Evolutionary conservation across 64 coral and sea anemone genomes (phyloP), one percentile per base, ranked within the genome.

Genomic region (Actinia tenebrosa): DNA sequence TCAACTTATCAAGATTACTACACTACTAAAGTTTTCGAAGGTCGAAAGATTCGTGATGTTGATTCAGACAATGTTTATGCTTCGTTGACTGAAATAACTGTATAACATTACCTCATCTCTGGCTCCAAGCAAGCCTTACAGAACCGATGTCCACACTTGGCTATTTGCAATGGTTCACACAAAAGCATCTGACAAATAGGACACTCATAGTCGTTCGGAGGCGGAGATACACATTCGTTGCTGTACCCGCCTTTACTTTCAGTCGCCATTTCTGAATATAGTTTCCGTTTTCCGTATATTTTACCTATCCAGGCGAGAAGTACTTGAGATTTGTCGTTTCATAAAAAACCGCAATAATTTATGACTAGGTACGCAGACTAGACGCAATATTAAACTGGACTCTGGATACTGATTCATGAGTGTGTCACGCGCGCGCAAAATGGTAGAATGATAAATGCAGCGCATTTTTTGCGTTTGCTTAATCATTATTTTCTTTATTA

Each of bases 121-220:
- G 58, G 83, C 9, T 64, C 15, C 23, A 85, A 19, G 26, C 53
- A 85, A 53, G 22, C 23, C 13, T 18, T 61, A 42, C 83, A 85
- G 56, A 59, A 85, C 26, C 83, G 7, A 19, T 85, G 83, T 61
- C 83, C 83, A 64, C 83, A 85, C 20, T 85, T 85, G 3, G 56
- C 83, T 45, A 85, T 85, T 22, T 85, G 83, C 26, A 59, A 46
- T 10, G 83, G 83, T 15, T 85, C 60, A 64, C 83, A 62, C 3
- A 85, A 56, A 19, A 85, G 20, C 60, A 85, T 61, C 83, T 85
- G 83, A 64, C 83, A 85, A n/a, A 85, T 85, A 8, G 83, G 60
- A 54, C 83, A 85, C 60, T 85, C 83, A 25, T 85, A 85, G 56
- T 85, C 83, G 19, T 18, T 61, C 2, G 83, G 83, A 30, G 42